Conservation (phyloP, 92 coral and sea anemone species). For the Muricea muricata region DNA sequence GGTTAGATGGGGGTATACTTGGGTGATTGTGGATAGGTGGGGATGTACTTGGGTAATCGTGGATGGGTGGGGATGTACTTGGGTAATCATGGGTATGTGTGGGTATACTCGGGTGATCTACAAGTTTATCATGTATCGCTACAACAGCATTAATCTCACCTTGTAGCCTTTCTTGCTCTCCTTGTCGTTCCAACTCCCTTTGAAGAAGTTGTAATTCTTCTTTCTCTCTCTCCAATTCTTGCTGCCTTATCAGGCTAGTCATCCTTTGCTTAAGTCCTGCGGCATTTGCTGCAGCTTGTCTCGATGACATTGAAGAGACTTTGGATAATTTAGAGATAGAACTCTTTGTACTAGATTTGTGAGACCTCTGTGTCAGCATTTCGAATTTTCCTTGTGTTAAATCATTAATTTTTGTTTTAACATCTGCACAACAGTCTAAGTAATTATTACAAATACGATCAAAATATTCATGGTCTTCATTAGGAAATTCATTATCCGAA, state of each 20-base stretch:
- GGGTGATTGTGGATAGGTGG: too few relatives aligned
- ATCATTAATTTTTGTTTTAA: slow-evolving; percentile 20
- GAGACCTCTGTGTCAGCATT: slow-evolving; percentile 7
- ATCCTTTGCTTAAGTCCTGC: slow-evolving; percentile 25
- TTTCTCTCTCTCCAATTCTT: slow-evolving; percentile 19
- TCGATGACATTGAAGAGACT: slow-evolving; percentile 5
- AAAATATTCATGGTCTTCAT: slow-evolving; percentile 5
- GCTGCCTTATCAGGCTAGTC: slow-evolving; percentile 12
- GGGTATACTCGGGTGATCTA: too few relatives aligned
- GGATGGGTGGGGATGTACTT: too few relatives aligned
- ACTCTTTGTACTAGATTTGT: neutral
- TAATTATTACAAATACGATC: neutral
- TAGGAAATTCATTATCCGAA: neutral
- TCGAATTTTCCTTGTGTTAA: slow-evolving; percentile 7
- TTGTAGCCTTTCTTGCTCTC: too few relatives aligned
- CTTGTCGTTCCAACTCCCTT: slow-evolving; percentile 36
- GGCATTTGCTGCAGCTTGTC: slow-evolving; percentile 32
- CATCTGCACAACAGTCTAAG: slow-evolving; percentile 35
- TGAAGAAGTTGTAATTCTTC: slow-evolving; percentile 10
- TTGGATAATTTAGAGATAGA: neutral
- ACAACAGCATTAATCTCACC: slow-evolving; percentile 38
- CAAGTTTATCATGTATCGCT: neutral
- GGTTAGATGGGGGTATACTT: too few relatives aligned
- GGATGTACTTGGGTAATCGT: too few relatives aligned
- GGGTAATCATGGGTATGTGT: too few relatives aligned